phyloP scores from a whole-genome alignment of 2,113 vertebrate species.

The Lutjanus erythropterus region DNA sequence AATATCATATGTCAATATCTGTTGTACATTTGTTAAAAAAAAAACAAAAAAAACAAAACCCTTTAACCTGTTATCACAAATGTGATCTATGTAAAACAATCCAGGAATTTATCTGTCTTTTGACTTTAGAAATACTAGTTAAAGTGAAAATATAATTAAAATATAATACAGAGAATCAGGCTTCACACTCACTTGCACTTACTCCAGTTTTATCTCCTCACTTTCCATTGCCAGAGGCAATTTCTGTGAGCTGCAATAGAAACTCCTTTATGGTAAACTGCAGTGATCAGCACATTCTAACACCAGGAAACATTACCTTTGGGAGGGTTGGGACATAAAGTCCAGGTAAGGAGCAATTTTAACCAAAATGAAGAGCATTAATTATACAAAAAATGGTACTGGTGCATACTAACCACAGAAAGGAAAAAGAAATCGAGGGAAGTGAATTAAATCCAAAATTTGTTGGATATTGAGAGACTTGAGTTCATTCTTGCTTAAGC shows the following conservation, averaged over 20 bases:
- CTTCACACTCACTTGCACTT: background rate
- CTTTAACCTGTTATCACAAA: no score
- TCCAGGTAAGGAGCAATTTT: background rate
- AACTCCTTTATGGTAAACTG: background rate
- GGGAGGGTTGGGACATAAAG: background rate
- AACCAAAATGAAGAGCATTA: background rate
- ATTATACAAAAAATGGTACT: background rate
- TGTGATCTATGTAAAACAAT: background rate
- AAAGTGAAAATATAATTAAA: background rate
- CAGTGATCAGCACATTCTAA: background rate
- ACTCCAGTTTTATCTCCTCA: background rate
- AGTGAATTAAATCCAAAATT: background rate
- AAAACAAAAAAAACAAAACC: no score
- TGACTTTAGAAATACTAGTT: background rate
- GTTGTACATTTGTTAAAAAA: no score
- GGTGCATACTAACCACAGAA: background rate
- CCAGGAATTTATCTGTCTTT: background rate
- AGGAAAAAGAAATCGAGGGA: background rate
- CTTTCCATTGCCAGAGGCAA: background rate
- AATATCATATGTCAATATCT: no score
- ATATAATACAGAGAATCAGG: background rate
- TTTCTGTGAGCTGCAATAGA: background rate
- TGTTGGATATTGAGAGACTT: no score
- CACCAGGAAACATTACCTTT: background rate
- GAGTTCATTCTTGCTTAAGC: no score